Evolutionary conservation across 2,113 vertebrate species (phyloP).

Genomic region (Microtus richardsoni): DNA sequence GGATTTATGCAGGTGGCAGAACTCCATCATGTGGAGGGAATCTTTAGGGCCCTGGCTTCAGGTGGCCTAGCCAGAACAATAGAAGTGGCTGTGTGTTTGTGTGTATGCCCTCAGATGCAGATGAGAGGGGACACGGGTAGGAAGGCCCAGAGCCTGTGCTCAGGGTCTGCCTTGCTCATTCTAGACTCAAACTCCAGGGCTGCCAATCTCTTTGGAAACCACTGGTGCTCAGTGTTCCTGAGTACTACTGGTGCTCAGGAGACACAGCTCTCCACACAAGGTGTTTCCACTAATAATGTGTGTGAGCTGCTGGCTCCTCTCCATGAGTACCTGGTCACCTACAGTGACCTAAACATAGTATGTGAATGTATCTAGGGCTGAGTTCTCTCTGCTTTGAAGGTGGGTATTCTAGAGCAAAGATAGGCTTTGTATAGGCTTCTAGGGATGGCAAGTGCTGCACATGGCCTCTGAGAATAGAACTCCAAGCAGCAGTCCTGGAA

Average conservation of each 20-base stretch:
- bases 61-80: neutral
- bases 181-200: fast-evolving
- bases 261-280: neutral
- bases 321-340: neutral
- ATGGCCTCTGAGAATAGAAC: neutral
- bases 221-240: too few species aligned
- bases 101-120: too few species aligned
- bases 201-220: neutral
- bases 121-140: neutral
- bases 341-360: too few species aligned
- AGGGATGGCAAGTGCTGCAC: neutral
- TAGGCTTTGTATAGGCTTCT: fast-evolving
- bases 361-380: too few species aligned
- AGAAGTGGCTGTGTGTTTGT: neutral
- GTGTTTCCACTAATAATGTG: neutral
- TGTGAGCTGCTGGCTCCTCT: neutral
- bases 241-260: neutral
- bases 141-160: too few species aligned
- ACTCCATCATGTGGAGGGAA: neutral
- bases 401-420: neutral
- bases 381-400: neutral
- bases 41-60: neutral
- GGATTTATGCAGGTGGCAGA: neutral
- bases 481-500: neutral
- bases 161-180: neutral